Conservation (phyloP, 2,888 invertebrate genomes). For the Andrena dorsata region DNA sequence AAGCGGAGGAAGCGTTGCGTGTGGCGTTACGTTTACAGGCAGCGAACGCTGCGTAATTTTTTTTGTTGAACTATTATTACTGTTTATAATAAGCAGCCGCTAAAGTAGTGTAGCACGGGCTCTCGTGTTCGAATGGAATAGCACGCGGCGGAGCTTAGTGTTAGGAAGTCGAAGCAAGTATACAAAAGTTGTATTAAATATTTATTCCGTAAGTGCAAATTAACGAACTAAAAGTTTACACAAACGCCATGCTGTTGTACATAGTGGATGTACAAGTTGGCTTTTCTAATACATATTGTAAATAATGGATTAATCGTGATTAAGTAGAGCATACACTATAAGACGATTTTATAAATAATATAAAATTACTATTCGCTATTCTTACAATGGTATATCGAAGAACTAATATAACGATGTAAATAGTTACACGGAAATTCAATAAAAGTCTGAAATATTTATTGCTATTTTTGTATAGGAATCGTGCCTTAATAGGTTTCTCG, state of each 20-base stretch:
- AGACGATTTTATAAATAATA: conserved; percentile 70
- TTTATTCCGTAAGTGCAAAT: conserved; percentile 45
- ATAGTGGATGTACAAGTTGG: conserved; percentile 63
- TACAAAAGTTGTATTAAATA: conserved; percentile 40
- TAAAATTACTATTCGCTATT: conserved; percentile 63
- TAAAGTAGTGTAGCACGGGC: conserved; percentile 25
- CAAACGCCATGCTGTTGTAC: conserved; percentile 59
- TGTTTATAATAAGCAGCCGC: conserved; percentile 25
- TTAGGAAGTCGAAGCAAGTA: conserved; percentile 56
- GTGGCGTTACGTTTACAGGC: conserved; percentile 29
- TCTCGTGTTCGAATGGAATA: conserved; percentile 36
- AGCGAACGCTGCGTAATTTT: conserved; percentile 30
- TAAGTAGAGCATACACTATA: conserved; percentile 44
- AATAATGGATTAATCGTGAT: conserved; percentile 59
- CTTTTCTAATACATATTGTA: conserved; percentile 70
- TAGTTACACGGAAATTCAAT: conserved; percentile 66
- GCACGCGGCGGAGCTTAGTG: conserved; percentile 27
- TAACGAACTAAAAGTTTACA: conserved; percentile 34
- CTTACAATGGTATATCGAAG: conserved; percentile 57
- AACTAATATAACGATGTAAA: conserved; percentile 64
- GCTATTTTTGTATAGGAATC: conserved; percentile 57
- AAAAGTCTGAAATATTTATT: conserved; percentile 62
- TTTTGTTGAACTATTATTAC: conserved; percentile 28
- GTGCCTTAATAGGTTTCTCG: conserved; percentile 31
- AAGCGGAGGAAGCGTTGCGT: conserved; percentile 12